phyloP scores from a whole-genome alignment of 2,113 vertebrate genomes.

The Triplophysa rosa region DNA sequence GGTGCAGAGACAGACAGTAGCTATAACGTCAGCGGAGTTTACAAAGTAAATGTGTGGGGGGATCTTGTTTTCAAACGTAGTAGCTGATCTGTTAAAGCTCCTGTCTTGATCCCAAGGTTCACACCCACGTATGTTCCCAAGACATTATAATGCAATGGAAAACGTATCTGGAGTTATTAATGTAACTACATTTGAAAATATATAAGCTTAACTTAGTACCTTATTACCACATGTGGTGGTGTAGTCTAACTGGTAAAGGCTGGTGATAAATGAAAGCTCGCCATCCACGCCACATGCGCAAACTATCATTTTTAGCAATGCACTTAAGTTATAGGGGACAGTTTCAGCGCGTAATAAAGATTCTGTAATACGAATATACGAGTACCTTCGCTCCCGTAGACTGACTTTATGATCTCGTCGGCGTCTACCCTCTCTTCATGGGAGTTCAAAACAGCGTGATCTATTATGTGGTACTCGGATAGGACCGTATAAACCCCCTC shows the following conservation, averaged over 20 bases:
- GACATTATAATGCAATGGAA: not conserved
- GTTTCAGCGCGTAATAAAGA: not conserved
- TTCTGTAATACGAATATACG: not conserved
- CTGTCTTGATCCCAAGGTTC: too few relatives aligned
- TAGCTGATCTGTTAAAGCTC: too few relatives aligned
- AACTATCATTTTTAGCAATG: not conserved
- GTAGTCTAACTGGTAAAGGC: not conserved
- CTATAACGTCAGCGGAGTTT: too few relatives aligned
- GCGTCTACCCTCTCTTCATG: slow-evolving; percentile 72
- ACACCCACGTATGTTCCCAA: not conserved
- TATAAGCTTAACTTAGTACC: not conserved
- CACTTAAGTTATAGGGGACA: not conserved
- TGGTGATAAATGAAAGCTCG: not conserved
- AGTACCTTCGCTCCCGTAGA: slow-evolving; percentile 78
- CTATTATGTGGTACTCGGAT: slow-evolving; percentile 71
- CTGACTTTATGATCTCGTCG: slow-evolving; percentile 80
- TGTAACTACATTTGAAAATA: not conserved
- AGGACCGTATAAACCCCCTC: slow-evolving; percentile 87
- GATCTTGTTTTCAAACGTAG: too few relatives aligned
- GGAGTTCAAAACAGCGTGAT: slow-evolving; percentile 68
- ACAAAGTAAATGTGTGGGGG: too few relatives aligned
- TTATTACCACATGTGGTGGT: not conserved
- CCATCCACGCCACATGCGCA: not conserved
- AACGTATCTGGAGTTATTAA: not conserved
- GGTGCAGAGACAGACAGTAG: not conserved